Percentiles rank a stretch among this genome's conserved stretches.
Evolutionary conservation across 2,797 vertebrate species (phyloP).

Genomic region (Silurus aristotelis): DNA sequence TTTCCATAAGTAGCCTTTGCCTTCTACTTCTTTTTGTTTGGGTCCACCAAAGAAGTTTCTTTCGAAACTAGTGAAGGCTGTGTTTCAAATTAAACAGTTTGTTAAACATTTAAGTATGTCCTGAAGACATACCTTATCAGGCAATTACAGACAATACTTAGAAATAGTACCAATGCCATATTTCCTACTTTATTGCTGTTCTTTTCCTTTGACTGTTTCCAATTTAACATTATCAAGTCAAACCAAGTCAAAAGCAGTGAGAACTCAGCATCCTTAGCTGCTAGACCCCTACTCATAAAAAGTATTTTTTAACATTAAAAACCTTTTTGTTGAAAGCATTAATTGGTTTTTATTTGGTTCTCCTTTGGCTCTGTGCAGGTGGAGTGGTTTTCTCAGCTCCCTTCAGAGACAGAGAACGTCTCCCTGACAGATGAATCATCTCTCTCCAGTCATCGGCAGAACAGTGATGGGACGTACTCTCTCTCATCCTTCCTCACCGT

Average conservation of each 20-base stretch:
- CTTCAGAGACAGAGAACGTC: constrained; percentile 58
- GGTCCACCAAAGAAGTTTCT: background rate
- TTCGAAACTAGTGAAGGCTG: background rate
- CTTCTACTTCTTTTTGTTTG: background rate
- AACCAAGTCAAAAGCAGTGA: too few species aligned
- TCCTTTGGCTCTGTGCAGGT: constrained; percentile 65
- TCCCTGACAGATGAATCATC: constrained; percentile 60
- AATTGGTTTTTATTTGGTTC: background rate
- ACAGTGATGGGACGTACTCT: constrained; percentile 75
- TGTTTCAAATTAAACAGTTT: background rate
- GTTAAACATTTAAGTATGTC: background rate
- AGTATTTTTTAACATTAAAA: background rate
- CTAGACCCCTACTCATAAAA: background rate
- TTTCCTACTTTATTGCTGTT: background rate
- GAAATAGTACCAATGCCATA: background rate
- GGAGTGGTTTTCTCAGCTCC: constrained; percentile 73
- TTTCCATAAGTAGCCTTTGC: background rate
- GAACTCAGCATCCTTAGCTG: too few species aligned
- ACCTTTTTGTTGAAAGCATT: background rate
- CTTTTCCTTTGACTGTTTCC: too few species aligned
- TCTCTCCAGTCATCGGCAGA: constrained; percentile 80
- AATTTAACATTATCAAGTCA: too few species aligned
- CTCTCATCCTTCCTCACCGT: constrained; percentile 73
- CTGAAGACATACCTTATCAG: background rate
- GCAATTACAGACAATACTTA: background rate